These are phyloP conservation scores for Heliconius himera DNA, from an alignment of 1,140 invertebrate genomes.

Conservation along the genomic window DNA sequence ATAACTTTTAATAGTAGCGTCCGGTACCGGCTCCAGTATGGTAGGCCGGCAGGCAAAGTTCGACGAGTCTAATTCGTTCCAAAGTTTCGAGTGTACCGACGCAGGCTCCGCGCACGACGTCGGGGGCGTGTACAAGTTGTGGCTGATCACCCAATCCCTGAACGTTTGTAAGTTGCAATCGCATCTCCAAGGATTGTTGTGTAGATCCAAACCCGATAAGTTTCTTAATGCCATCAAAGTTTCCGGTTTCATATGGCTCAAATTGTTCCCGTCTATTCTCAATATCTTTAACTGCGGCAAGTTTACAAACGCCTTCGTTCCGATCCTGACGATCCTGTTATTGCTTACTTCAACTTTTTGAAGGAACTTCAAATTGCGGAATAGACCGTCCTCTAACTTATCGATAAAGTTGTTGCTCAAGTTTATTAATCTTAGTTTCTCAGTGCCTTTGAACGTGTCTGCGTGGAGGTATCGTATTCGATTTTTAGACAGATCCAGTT, in stretches of 20 bases:
- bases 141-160: constrained; percentile 87
- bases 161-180: constrained; percentile 92
- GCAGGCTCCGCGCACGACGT: constrained; percentile 88
- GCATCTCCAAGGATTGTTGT: constrained; percentile 94
- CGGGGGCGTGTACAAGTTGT: constrained; percentile 87
- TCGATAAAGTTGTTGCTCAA: constrained; percentile 89
- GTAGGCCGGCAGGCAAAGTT: constrained; percentile 92
- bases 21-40: constrained; percentile 83
- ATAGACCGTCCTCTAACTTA: constrained; percentile 87
- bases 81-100: constrained; percentile 84
- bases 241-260: constrained; percentile 84
- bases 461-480: constrained; percentile 86
- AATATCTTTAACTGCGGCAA: constrained; percentile 86
- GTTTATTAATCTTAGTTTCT: constrained; percentile 86
- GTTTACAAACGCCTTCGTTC: constrained; percentile 86
- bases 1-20: constrained; percentile 83
- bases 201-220: constrained; percentile 88
- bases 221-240: constrained; percentile 85
- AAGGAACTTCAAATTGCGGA: constrained; percentile 87
- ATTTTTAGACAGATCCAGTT: constrained; percentile 92
- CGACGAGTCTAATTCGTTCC: constrained; percentile 87
- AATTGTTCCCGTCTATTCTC: constrained; percentile 87
- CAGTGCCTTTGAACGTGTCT: constrained; percentile 87
- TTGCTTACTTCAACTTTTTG: constrained; percentile 90
- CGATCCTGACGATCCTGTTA: constrained; percentile 87